Base-by-base conservation (phyloP, 2,113 vertebrate genomes). In the Oncorhynchus gorbuscha region DNA sequence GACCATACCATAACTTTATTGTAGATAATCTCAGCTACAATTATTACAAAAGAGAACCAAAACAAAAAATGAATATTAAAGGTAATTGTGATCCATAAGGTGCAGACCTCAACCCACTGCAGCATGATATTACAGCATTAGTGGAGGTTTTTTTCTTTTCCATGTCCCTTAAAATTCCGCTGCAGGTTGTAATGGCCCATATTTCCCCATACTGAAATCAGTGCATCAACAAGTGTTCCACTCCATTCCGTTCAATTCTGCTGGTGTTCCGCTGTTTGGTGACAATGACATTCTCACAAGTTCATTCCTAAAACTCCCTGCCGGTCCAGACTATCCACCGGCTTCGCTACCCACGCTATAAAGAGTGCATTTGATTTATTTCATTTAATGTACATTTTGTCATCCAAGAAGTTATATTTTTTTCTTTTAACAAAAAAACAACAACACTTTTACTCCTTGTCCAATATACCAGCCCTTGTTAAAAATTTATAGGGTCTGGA, bases 1-100 rank as follows among this genome's bases (percentile, higher is more conserved):
- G 88, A 93, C 87, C 93, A 97, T 95, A 96, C 91, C 94, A 94
- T 94, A 93, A 96, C 93, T 99, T 98, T 98, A 99, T 97, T 98
- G 94, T 93, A 95, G 95, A 96, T 95, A 96, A 94, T 97, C 91
- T 95, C 87, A 90, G 94, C 95, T 98, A 99, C 95, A 96, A 94
- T 96, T 45, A 45, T 45, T 94, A 94, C 86, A 90, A 94, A 94
- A 93, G 76, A 73, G 84, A 45, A 45, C 39, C 91, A 92, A 83
- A 68, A 58, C 79, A 74, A 81, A 78, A 76, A 83, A 84, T 45
- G 69, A 88, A 90, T 86, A 92, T 91, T 91, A 91, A 95, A 95
- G 93, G 93, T 94, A 92, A 94, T 90, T 90, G 93, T 95, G 95
- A 96, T 94, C 94, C 93, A 91, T 96, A 95, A 96, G 96, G 96